Base-by-base conservation (phyloP, 2,888 invertebrate species). In the Ichneumoninae sp. region DNA sequence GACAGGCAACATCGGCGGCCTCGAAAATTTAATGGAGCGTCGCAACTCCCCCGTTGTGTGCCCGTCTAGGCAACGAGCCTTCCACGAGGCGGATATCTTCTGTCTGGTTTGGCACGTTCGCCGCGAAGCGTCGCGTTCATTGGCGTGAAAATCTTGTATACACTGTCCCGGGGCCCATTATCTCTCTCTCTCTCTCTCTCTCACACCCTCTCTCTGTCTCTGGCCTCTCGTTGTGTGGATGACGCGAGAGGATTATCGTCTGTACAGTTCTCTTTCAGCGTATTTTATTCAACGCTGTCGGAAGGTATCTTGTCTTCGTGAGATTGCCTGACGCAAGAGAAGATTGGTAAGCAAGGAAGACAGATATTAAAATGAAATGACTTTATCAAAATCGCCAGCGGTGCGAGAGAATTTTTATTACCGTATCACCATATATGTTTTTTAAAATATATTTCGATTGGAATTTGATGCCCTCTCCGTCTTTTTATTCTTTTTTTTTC, bases 71-170 rank as follows among this genome's bases (percentile, higher is more conserved):
- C 74, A 68, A 69, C 78, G 60, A 70, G 57, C 69, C 78, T 77
- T 63, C 30, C 63, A 63, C 79, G 83, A 83, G 87, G 75, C 83
- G 87, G 89, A 89, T 92, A 88, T 89, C 87, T 92, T 92, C 91
- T 91, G 90, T 89, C 88, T 89, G 91, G 91, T 91, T 91, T 88
- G 86, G 81, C 89, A 87, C 88, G 83, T 91, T 91, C 85, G 87
- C 82, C 71, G 47, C 40, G 44, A 44, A 40, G 78, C 75, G 81
- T 81, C 71, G 73, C 57, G 85, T 84, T 89, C 80, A 87, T 81
- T 81, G 88, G 88, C 88, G 86, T 76, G 86, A 87, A 86, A 83
- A 83, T 85, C 78, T 78, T 71, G 57, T 86, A 75, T 78, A 66
- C 66, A 40, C 30, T 69, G 60, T 63, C 63, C 40, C 74, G 44